Evolutionary conservation across 1,140 invertebrate genomes (phyloP), one percentile per base, ranked within the genome.

Genomic region (Meloidogyne chitwoodi): DNA sequence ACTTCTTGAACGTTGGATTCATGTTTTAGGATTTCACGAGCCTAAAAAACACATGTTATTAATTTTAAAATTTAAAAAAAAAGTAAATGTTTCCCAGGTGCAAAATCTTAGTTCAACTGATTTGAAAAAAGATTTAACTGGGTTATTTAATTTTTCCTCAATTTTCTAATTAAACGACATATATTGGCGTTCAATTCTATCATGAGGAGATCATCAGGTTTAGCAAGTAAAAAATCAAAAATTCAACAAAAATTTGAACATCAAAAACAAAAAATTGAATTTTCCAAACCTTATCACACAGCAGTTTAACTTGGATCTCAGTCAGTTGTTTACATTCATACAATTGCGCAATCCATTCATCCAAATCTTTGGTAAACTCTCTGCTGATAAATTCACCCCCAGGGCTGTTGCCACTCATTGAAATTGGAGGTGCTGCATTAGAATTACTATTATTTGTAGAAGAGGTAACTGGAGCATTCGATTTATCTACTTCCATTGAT

Each of bases 1-100:
- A 99, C 96, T 90, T 98, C 95, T 90, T 99, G 96, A 78, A 99
- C 96, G 91, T 99, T 99, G 26, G 94, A 96, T 90, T 99, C 96
- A 89, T 96, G 96, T 65, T 94, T 92, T 83, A 99, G 91, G 84
- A 99, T 99, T 91, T 99, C 96, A 90, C 97, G 97, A 83, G 96
- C 95, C 95, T 98, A 89, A 75, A 91, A 65, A 27, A 64, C n/a
- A 6, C n/a, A n/a, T n/a, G 4, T 24, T 6, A 19, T 31, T 22
- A 66, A 24, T 16, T n/a, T 66, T 14, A 66, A 19, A 16, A n/a
- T 31, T 0, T 90, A 27, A 24, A n/a, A n/a, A n/a, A n/a, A 61
- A 44, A 63, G 14, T 22, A 29, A 29, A 3, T 74, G 22, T 64
- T 19, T 26, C 26, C 22, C 26, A 63, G 29, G 34, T 31, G 62